Percentiles rank a stretch among this genome's conserved stretches.
Evolutionary conservation across 1,140 invertebrate species (phyloP).

Genomic region (Euborellia annulipes): DNA sequence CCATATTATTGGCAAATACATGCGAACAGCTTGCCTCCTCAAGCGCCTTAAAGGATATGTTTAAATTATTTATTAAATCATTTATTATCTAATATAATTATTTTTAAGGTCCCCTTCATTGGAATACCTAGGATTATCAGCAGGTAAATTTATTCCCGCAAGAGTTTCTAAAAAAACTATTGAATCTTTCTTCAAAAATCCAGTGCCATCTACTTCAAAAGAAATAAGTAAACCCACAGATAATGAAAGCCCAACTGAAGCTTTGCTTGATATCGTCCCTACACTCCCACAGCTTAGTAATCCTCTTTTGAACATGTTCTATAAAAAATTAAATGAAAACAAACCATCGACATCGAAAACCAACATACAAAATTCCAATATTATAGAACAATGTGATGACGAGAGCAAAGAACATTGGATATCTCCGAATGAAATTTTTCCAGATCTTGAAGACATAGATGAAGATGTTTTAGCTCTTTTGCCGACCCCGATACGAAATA

Average conservation of each 20-base stretch:
- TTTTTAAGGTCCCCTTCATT: constrained; percentile 30
- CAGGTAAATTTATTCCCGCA: constrained; percentile 56
- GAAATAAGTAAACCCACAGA: too few species aligned
- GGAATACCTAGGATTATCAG: constrained; percentile 55
- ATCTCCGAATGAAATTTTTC: constrained; percentile 31
- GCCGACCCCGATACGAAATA: constrained; percentile 25
- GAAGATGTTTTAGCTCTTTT: constrained; percentile 24
- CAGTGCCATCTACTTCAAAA: not conserved
- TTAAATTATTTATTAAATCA: not conserved
- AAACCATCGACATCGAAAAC: not conserved
- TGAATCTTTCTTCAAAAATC: constrained; percentile 3
- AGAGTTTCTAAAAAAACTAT: constrained; percentile 27
- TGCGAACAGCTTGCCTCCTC: too few species aligned
- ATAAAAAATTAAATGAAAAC: not conserved
- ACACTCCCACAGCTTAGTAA: not conserved
- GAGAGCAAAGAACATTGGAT: constrained; percentile 15
- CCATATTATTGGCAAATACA: not conserved
- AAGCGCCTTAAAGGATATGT: not conserved
- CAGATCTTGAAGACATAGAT: constrained; percentile 30
- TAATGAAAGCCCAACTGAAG: not conserved
- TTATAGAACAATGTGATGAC: constrained; percentile 8
- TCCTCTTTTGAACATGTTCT: not conserved
- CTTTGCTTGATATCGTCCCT: not conserved
- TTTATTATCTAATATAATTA: not conserved
- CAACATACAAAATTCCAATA: not conserved